A percentile compares a stretch with the other conserved stretches of the same genome.
phyloP scores from a whole-genome alignment of 2,888 invertebrate species.

The Machimus rusticus region DNA sequence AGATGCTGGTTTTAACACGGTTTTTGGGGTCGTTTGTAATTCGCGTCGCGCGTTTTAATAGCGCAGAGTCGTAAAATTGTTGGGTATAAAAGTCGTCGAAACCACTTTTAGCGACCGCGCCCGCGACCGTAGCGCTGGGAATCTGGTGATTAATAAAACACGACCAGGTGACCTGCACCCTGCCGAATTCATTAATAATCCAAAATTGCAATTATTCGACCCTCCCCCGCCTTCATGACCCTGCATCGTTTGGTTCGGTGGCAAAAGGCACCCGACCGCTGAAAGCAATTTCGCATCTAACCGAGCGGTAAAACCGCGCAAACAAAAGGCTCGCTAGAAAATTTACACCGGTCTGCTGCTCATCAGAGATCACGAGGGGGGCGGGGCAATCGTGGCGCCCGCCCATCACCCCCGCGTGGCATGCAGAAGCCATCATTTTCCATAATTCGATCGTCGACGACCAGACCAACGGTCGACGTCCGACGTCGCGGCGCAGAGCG shows the following conservation, averaged over 20 bases:
- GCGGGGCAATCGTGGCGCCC: background rate
- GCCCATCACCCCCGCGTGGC: background rate
- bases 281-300: background rate
- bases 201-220: background rate
- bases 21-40: background rate
- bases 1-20: background rate
- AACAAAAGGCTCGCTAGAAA: background rate
- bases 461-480: background rate
- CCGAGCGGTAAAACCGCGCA: background rate
- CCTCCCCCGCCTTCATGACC: background rate
- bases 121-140: background rate
- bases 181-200: background rate
- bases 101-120: background rate
- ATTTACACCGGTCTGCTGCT: background rate
- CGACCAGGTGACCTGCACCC: background rate
- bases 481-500: background rate
- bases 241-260: background rate
- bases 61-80: background rate
- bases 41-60: background rate
- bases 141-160: background rate
- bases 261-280: background rate
- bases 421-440: constrained; percentile 1
- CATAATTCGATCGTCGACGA: constrained; percentile 14
- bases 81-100: background rate
- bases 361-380: background rate